Evolutionary conservation across 2,888 invertebrate genomes (phyloP), one percentile per base, ranked within the genome.

Genomic region (Cheiracanthium punctorium): DNA sequence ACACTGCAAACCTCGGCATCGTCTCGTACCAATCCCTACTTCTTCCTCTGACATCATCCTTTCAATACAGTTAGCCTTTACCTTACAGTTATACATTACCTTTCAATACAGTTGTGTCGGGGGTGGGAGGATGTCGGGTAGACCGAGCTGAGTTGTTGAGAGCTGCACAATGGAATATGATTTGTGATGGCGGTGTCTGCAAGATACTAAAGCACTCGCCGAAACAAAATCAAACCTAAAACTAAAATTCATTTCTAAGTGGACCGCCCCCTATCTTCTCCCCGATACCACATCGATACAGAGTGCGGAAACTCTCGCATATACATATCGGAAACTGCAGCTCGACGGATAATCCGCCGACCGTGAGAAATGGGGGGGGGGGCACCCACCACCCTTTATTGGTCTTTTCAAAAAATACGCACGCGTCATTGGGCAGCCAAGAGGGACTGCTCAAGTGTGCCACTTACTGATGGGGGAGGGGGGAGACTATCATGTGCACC

Each of bases 381-480:
- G 10, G 10, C 37, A 37, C 37, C n/a, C 10, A 73, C 73, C 72
- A 73, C 77, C 84, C 84, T 84, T 79, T 84, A 84, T 84, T 77
- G 79, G 77, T 73, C 73, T 84, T 84, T 79, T 84, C 73, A 79
- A 84, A 84, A 84, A 84, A 73, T 30, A 28, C 52, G 28, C 73
- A 79, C 76, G 84, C 77, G 67, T 84, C 84, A 84, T 84, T 84
- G 84, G 58, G 73, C 84, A 76, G 29, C 33, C n/a, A 32, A 79
- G 77, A 84, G 69, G 24, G 71, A 48, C 67, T 29, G 58, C 41
- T 71, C 77, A 67, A 73, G 73, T 73, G 79, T 67, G 82, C 82
- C 82, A 76, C 75, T 82, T 82, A 75, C 41, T 10, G 10, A 37
- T 37, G 48, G 37, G 30, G 24, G 64, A 43, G 32, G 72, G 29